Percentiles rank a stretch among this genome's conserved stretches.
Evolutionary conservation across 2,888 invertebrate species (phyloP).

Genomic region (Nowickia ferox): DNA sequence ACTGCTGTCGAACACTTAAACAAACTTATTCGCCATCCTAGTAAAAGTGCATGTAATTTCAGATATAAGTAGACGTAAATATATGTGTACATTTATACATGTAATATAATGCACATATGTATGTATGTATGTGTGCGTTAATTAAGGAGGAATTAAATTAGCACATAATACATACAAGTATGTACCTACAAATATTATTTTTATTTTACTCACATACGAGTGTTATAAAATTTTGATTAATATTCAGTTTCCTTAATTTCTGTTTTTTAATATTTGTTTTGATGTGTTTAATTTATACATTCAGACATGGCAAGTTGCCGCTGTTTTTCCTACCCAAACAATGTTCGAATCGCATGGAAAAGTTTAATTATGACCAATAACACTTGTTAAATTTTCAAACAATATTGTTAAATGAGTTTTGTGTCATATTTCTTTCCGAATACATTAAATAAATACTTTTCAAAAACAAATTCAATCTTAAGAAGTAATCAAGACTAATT

Average conservation of each 20-base stretch:
- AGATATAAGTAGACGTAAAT: constrained; percentile 7
- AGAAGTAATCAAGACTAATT: too few species aligned
- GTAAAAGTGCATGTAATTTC: constrained; percentile 1
- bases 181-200: constrained; percentile 16
- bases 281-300: constrained; percentile 20
- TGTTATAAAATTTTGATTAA: constrained; percentile 50
- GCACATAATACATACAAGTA: constrained; percentile 57
- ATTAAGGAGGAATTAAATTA: constrained; percentile 70
- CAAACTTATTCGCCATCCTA: constrained; percentile 23
- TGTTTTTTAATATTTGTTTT: constrained; percentile 19
- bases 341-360: constrained; percentile 31
- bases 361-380: constrained; percentile 23
- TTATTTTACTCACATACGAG: constrained; percentile 4
- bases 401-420: constrained; percentile 43
- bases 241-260: constrained; percentile 61
- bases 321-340: constrained; percentile 26
- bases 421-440: constrained; percentile 40
- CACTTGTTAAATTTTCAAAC: constrained; percentile 39
- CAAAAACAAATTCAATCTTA: too few species aligned
- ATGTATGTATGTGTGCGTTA: constrained; percentile 34
- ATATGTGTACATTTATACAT: background rate
- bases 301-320: constrained; percentile 19
- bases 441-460: background rate
- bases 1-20: constrained; percentile 44
- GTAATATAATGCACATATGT: background rate